Conservation (phyloP, 2,113 vertebrate genomes). For the Clarias gariepinus region DNA sequence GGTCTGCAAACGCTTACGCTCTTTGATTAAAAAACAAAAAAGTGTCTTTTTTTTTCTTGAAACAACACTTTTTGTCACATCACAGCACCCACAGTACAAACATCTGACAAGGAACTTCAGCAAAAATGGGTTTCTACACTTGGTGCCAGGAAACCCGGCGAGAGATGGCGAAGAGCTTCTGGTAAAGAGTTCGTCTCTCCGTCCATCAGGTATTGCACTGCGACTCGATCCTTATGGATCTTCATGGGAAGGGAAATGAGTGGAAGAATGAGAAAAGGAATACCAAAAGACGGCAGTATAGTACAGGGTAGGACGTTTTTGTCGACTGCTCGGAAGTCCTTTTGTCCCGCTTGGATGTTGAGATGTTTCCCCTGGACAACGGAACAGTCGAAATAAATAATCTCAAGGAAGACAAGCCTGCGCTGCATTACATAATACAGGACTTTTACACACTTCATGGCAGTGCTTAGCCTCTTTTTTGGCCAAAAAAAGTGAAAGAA, state of each 20-base stretch:
- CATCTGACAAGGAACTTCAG: slow-evolving; percentile 71
- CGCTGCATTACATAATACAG: slow-evolving; percentile 24
- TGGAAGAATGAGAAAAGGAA: not conserved
- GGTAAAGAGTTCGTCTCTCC: slow-evolving; percentile 34
- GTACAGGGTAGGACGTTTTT: slow-evolving; percentile 6
- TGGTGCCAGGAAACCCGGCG: slow-evolving; percentile 59
- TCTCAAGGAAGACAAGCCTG: slow-evolving; percentile 45
- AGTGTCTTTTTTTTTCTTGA: slow-evolving; percentile 51
- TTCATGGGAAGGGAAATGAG: not conserved
- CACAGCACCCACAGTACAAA: slow-evolving; percentile 77
- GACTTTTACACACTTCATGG: slow-evolving; percentile 35
- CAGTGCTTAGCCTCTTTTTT: slow-evolving; percentile 55
- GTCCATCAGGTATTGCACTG: slow-evolving; percentile 50
- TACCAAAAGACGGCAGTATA: slow-evolving; percentile 32
- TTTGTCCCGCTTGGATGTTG: slow-evolving; percentile 5
- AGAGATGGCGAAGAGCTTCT: slow-evolving; percentile 50
- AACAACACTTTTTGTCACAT: slow-evolving; percentile 65
- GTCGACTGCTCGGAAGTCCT: slow-evolving; percentile 3
- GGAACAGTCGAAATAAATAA: slow-evolving; percentile 31
- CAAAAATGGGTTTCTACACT: slow-evolving; percentile 69
- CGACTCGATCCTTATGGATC: slow-evolving; percentile 36
- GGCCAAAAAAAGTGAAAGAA: slow-evolving; percentile 24
- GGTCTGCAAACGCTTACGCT: not conserved
- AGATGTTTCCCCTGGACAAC: not conserved
- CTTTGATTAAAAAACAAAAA: not conserved